A percentile compares a stretch with the other conserved stretches of the same genome.
These are phyloP conservation scores for Pagrus major DNA, from an alignment of 2,113 vertebrate genomes.

Conservation along the genomic window DNA sequence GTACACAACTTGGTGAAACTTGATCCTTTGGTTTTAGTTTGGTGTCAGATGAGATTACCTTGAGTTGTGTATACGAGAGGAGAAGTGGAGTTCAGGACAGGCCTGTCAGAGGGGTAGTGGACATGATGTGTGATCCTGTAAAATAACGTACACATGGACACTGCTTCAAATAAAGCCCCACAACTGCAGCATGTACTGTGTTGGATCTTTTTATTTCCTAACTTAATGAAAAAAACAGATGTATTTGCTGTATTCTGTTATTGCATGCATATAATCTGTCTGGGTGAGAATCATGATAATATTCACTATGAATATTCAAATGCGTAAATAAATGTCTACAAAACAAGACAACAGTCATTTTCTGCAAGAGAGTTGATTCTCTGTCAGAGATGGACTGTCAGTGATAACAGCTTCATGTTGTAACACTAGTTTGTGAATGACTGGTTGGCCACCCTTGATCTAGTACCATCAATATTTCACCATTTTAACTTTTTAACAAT, in stretches of 20 bases:
- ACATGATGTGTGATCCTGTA: slow-evolving; percentile 14
- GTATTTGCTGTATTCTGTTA: not conserved
- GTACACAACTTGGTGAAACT: not conserved
- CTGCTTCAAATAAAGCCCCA: slow-evolving; percentile 58
- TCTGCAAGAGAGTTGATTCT: too few species aligned
- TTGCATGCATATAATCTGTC: not conserved
- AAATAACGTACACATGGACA: slow-evolving; percentile 14
- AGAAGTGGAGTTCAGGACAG: not conserved
- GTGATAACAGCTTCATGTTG: too few species aligned
- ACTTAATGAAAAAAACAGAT: not conserved
- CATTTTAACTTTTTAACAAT: too few species aligned
- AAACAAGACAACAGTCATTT: too few species aligned
- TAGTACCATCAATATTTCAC: too few species aligned
- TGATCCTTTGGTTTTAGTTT: slow-evolving; percentile 3
- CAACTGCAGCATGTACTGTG: slow-evolving; percentile 9
- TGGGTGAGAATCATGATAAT: not conserved
- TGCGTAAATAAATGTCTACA: too few species aligned
- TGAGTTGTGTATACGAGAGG: not conserved
- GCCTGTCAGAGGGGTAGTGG: not conserved
- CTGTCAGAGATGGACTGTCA: too few species aligned
- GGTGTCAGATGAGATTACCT: slow-evolving; percentile 1
- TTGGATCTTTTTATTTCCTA: not conserved
- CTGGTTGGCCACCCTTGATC: too few species aligned
- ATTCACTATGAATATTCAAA: not conserved
- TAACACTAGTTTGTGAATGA: too few species aligned